A percentile compares a stretch with the other conserved stretches of the same genome.
Conservation (phyloP, 92 coral and sea anemone genomes). For the Phymanthus crucifer region DNA sequence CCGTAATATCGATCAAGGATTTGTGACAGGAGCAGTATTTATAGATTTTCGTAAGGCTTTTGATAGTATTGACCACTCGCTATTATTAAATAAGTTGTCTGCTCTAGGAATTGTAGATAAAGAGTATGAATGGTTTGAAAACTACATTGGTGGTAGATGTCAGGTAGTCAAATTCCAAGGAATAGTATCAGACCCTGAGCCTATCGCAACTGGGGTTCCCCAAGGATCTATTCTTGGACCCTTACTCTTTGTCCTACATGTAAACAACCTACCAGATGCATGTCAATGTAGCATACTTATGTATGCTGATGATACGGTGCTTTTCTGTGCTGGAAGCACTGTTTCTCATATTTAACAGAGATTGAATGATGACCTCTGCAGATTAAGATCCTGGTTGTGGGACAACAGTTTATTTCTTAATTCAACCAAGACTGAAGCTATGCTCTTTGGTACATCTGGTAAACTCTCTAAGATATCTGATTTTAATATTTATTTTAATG, state of each 20-base stretch:
- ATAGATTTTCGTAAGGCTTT: slow-evolving; percentile 11
- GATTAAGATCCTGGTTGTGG: slow-evolving; percentile 25
- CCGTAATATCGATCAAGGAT: slow-evolving; percentile 20
- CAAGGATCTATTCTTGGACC: slow-evolving; percentile 40
- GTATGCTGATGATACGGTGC: slow-evolving; percentile 38
- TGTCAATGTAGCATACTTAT: slow-evolving; percentile 26
- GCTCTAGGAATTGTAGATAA: slow-evolving; percentile 19
- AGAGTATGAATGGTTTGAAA: slow-evolving; percentile 31
- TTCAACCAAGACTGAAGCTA: slow-evolving; percentile 11
- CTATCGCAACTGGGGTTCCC: slow-evolving; percentile 31
- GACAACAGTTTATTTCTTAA: slow-evolving; percentile 31
- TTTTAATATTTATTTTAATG: neutral
- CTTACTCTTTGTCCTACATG: slow-evolving; percentile 27
- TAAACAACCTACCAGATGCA: slow-evolving; percentile 29
- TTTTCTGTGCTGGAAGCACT: slow-evolving; percentile 30
- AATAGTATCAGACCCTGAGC: slow-evolving; percentile 26
- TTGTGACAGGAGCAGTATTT: slow-evolving; percentile 27
- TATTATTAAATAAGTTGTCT: slow-evolving; percentile 29
- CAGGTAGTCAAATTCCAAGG: slow-evolving; percentile 28
- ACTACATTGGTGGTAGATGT: slow-evolving; percentile 12
- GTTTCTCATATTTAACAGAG: slow-evolving; percentile 23
- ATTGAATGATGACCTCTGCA: slow-evolving; percentile 5
- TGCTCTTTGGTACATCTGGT: neutral
- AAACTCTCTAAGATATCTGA: neutral
- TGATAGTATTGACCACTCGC: slow-evolving; percentile 33